phyloP scores from a whole-genome alignment of 2,797 vertebrate genomes.

The Novumbra hubbsi region DNA sequence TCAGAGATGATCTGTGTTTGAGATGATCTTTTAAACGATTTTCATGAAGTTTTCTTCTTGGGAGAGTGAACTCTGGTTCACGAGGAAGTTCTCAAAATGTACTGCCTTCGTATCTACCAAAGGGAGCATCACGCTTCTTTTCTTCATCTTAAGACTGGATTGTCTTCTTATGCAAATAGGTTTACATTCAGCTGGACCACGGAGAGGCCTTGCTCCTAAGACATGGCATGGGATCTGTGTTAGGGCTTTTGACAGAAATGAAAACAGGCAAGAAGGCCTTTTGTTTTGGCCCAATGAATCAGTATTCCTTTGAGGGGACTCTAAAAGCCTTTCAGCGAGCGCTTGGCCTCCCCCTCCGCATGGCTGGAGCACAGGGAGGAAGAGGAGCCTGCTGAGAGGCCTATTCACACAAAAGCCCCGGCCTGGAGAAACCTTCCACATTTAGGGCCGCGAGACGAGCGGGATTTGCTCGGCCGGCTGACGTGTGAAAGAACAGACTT shows the following conservation, averaged over 20 bases:
- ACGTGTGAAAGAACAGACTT: constrained; percentile 62
- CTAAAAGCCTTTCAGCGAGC: constrained; percentile 67
- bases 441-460: constrained; percentile 50
- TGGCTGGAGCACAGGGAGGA: constrained; percentile 56
- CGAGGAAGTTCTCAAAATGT: constrained; percentile 62
- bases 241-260: constrained; percentile 60
- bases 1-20: not conserved
- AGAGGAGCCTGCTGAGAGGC: constrained; percentile 64
- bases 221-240: constrained; percentile 65
- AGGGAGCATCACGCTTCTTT: constrained; percentile 56
- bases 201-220: constrained; percentile 39
- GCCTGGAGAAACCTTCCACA: constrained; percentile 51
- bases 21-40: not conserved
- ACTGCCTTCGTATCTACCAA: constrained; percentile 41
- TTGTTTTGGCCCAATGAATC: constrained; percentile 76
- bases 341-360: constrained; percentile 38
- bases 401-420: constrained; percentile 62
- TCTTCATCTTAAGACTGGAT: constrained; percentile 58
- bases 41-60: constrained; percentile 15
- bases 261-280: constrained; percentile 66
- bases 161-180: constrained; percentile 72
- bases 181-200: constrained; percentile 57
- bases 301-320: constrained; percentile 67
- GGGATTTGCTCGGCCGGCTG: constrained; percentile 59
- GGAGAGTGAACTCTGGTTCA: constrained; percentile 46